Conservation (phyloP, 2,888 invertebrate species). For the Ischnus inquisitorius region DNA sequence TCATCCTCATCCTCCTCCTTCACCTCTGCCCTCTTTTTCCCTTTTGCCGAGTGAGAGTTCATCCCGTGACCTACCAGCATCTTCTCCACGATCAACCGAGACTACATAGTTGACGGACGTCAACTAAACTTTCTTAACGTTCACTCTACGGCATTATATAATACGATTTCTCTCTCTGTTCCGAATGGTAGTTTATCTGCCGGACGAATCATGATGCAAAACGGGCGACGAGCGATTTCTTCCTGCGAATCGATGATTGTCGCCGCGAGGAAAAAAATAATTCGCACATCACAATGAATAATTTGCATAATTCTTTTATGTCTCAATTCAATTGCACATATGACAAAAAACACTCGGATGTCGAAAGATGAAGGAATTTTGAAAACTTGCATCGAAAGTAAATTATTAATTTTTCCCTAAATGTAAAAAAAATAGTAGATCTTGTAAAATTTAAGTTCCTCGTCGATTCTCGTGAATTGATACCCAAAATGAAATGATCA, state of each 20-base stretch:
- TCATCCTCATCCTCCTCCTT: conserved; percentile 26
- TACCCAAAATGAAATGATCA: too few species aligned
- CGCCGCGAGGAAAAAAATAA: background rate
- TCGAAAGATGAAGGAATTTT: background rate
- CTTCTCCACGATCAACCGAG: conserved; percentile 44
- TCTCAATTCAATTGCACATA: too few species aligned
- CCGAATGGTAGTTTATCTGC: background rate
- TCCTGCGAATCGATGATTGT: background rate
- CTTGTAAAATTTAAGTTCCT: too few species aligned
- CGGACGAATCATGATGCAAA: too few species aligned
- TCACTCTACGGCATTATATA: too few species aligned
- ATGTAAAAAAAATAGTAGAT: too few species aligned
- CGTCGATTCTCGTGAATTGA: too few species aligned
- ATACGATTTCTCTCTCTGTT: background rate
- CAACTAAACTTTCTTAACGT: background rate
- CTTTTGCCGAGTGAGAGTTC: conserved; percentile 29
- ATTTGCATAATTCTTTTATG: too few species aligned
- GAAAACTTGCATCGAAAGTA: background rate
- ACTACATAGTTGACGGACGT: conserved; percentile 1
- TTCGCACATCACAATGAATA: too few species aligned
- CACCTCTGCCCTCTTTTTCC: background rate
- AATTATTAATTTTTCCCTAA: background rate
- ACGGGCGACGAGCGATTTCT: too few species aligned
- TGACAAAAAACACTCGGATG: too few species aligned
- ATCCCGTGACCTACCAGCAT: conserved; percentile 62